Evolutionary conservation across 2,113 vertebrate genomes (phyloP).

Genomic region (Brienomyrus brachyistius): DNA sequence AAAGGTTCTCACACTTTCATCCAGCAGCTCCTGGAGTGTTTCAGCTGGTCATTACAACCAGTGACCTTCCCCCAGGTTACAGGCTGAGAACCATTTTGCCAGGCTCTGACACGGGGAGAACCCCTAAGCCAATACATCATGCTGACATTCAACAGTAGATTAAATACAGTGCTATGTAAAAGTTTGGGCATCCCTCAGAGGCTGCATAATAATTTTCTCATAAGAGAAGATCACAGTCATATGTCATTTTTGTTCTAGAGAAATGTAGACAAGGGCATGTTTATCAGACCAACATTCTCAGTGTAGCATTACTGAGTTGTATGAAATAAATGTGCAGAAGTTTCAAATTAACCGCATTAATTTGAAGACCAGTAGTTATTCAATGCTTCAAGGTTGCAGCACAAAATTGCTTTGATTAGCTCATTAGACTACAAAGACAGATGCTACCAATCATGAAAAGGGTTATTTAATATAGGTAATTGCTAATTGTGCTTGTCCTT

Average conservation of each 20-base stretch:
- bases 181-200: not conserved
- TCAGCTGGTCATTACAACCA: not conserved
- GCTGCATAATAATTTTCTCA: not conserved
- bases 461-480: no score
- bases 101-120: not conserved
- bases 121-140: not conserved
- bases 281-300: not conserved
- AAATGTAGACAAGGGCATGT: not conserved
- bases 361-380: no score
- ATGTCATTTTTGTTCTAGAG: not conserved
- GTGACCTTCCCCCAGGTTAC: not conserved
- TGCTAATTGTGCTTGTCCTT: no score
- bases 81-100: not conserved
- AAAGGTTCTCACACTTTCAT: not conserved
- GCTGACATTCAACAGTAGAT: not conserved
- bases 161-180: not conserved
- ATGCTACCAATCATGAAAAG: no score
- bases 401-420: no score
- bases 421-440: no score
- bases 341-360: no score
- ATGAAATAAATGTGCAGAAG: not conserved
- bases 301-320: not conserved
- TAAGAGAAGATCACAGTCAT: not conserved
- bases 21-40: not conserved
- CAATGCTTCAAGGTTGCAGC: no score